phyloP scores from a whole-genome alignment of 2,797 vertebrate species.

The Lutjanus campechanus region DNA sequence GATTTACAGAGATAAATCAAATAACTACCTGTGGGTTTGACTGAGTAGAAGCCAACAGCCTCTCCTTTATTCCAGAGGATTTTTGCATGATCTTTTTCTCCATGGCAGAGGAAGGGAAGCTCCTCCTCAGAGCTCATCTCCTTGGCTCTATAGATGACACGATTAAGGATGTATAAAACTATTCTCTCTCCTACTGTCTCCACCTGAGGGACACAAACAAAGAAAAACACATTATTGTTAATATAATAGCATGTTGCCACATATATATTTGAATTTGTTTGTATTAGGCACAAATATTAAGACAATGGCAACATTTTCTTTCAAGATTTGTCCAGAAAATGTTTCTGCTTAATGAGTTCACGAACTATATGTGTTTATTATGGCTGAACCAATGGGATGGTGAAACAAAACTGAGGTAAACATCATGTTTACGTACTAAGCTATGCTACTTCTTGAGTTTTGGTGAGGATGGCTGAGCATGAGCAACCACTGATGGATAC shows the following conservation, averaged over 20 bases:
- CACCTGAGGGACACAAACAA: constrained; percentile 81
- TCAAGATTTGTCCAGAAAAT: neutral
- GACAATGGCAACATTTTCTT: neutral
- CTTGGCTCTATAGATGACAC: constrained; percentile 91
- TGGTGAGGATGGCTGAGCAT: too few relatives aligned
- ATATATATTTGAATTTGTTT: neutral
- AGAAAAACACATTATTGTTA: neutral
- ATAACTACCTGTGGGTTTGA: constrained; percentile 89
- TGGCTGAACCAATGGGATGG: too few relatives aligned
- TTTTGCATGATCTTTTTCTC: constrained; percentile 88
- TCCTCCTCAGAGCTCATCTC: constrained; percentile 90
- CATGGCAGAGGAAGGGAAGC: constrained; percentile 90
- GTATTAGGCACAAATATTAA: neutral
- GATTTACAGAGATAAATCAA: neutral
- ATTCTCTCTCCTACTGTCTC: constrained; percentile 89
- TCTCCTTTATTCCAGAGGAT: constrained; percentile 92
- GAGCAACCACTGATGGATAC: too few relatives aligned
- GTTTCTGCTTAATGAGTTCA: neutral
- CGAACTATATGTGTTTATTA: too few relatives aligned
- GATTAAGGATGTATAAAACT: constrained; percentile 92
- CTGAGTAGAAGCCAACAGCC: constrained; percentile 94
- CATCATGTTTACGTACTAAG: too few relatives aligned
- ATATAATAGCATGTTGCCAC: neutral
- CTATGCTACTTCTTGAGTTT: too few relatives aligned
- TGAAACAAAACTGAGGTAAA: too few relatives aligned